Base-by-base conservation (phyloP, 2,888 invertebrate genomes). In the Xylota segnis region DNA sequence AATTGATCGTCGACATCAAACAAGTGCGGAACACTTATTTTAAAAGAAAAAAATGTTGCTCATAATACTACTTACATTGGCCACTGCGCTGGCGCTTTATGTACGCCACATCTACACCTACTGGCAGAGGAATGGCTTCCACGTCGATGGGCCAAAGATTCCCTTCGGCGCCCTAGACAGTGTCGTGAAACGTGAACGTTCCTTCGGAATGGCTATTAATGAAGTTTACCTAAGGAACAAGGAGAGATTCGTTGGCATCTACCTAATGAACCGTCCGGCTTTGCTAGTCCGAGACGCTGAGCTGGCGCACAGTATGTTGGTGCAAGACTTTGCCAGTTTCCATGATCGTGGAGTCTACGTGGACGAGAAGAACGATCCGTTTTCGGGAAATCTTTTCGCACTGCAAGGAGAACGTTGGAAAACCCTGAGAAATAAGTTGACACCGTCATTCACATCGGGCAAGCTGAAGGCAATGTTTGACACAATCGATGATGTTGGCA, bases 401-500 rank as follows among this genome's bases (percentile, higher is more conserved):
- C 12, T 77, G 29, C 59, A 87, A 4, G 91, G 91, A 1, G 88
- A 93, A 7, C 92, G 93, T 63, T 96, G 96, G 96, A 95, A 93
- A 89, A 93, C 92, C 59, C 90, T 96, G 29, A 93, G 96, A 14
- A 88, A 93, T 0, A 95, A 95, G 88, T 91, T 96, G 88, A 94
- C 95, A 0, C 95, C 95, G 0, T 94, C 94, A 0, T 96, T 95
- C 89, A 94, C 95, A 0, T 93, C 95, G 0, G 95, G 94, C 5
- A 95, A 95, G 90, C 90, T 96, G 58, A 95, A 94, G 90, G 93
- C 91, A 1, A 95, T 95, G 94, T 95, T 94, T 88, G 92, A 92
- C 0, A 93, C 94, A 0, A 93, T 95, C 10, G 93, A 94, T 47
- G 92, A 93, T 40, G 94, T 95, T 72, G 94, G 94, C 0, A 90